Base-by-base conservation (phyloP, 2,888 invertebrate genomes). In the Frankliniella fusca region DNA sequence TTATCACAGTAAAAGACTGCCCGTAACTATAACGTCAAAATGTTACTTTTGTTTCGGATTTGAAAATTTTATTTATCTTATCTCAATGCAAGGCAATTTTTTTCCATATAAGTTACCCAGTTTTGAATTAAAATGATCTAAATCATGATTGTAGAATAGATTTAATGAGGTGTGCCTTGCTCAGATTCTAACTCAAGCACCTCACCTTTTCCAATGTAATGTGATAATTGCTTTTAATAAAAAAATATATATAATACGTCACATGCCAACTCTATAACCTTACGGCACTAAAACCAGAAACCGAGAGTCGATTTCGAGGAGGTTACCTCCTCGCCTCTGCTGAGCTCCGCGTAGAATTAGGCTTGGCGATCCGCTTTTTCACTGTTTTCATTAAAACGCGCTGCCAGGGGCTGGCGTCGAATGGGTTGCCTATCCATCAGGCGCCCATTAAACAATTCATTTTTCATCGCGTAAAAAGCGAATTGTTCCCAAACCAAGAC, bases 1-100 rank as follows among this genome's bases (percentile, higher is more conserved):
- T 76, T 76, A 76, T 84, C 84, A 84, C 85, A 84, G 85, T 85
- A 84, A 84, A 84, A 85, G 85, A 85, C 85, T 85, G 85, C 84
- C 84, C 84, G 84, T 84, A 84, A 83, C 81, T 83, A 83, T 85
- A 84, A 84, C 27, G 11, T 76, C 23, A 23, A 27, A 70, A 23
- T 11, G 23, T 76, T 27, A 76, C 27, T n/a, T 76, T 76, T 76
- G 7, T 76, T 76, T 76, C 70, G 12, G 38, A 38, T 38, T 38
- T 23, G 27, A 3, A 5, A 27, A 27, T 76, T 76, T 23, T 76
- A 76, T 76, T 23, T 12, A 27, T 76, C 27, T 23, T 76, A 76
- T 76, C 27, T 12, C 70, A 27, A 27, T 76, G 70, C 70, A 76
- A 76, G 70, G 70, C 70, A 76, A 27, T 76, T 76, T 23, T 12